Evolutionary conservation across 2,113 vertebrate species (phyloP).

Genomic region (Leucosticte australis): DNA sequence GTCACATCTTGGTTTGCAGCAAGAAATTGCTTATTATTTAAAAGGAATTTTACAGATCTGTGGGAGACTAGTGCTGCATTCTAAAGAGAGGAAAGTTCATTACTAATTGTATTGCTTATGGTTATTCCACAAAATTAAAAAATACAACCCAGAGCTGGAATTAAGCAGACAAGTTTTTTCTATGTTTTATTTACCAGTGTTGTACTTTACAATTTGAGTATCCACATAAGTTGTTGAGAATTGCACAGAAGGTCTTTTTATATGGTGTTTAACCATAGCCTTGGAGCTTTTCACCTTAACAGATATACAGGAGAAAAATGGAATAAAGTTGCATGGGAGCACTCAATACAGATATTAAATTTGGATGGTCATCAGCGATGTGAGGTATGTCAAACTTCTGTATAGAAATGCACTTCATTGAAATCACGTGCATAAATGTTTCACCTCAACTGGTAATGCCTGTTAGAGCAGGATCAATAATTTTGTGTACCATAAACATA

Average conservation of each 20-base stretch:
- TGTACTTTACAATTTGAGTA: not conserved
- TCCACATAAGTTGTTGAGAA: not conserved
- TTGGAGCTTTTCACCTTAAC: not conserved
- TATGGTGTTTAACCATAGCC: not conserved
- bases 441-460: not conserved
- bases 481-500: not conserved
- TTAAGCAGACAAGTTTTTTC: not conserved
- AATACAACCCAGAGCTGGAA: not conserved
- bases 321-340: not conserved
- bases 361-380: not conserved
- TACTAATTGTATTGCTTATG: not conserved
- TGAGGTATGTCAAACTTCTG: not conserved
- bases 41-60: not conserved
- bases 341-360: not conserved
- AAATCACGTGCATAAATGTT: not conserved
- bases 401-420: not conserved
- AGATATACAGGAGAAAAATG: not conserved
- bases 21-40: conserved; percentile 10
- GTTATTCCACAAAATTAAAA: not conserved
- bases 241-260: not conserved
- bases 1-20: not conserved
- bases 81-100: not conserved
- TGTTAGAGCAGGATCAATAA: not conserved
- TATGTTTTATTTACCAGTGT: not conserved
- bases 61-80: not conserved